Conservation (phyloP, 2,888 invertebrate genomes). For the Xestia xanthographa region DNA sequence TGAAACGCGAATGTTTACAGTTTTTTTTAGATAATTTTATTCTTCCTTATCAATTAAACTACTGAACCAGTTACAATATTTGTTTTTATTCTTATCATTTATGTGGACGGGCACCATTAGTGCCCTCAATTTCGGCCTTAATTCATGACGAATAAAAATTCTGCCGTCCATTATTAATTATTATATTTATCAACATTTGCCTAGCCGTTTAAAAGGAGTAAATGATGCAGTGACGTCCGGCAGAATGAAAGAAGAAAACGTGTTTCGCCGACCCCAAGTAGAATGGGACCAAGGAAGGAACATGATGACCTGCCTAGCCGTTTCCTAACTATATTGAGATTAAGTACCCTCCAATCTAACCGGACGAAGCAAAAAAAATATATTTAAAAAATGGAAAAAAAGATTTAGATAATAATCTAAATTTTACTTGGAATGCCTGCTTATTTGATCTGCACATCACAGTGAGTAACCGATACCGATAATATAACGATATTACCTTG, state of each 20-base stretch:
- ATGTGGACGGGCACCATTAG: background rate
- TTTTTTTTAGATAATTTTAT: slow-evolving; percentile 1
- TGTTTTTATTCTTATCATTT: slow-evolving; percentile 30
- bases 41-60: slow-evolving; percentile 30
- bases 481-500: too few relatives aligned
- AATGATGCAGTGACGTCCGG: background rate
- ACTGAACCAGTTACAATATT: slow-evolving; percentile 25
- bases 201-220: background rate
- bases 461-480: too few relatives aligned
- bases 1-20: slow-evolving; percentile 10
- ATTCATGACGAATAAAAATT: background rate
- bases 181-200: background rate
- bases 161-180: background rate
- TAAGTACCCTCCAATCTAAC: background rate
- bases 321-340: background rate
- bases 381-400: too few relatives aligned
- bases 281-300: background rate
- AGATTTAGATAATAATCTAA: background rate
- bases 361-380: too few relatives aligned
- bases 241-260: too few relatives aligned
- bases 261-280: background rate
- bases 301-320: background rate
- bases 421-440: background rate
- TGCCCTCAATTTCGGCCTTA: background rate
- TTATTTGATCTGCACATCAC: background rate